phyloP scores from a whole-genome alignment of 2,888 invertebrate species.

The Thymelicus acteon region DNA sequence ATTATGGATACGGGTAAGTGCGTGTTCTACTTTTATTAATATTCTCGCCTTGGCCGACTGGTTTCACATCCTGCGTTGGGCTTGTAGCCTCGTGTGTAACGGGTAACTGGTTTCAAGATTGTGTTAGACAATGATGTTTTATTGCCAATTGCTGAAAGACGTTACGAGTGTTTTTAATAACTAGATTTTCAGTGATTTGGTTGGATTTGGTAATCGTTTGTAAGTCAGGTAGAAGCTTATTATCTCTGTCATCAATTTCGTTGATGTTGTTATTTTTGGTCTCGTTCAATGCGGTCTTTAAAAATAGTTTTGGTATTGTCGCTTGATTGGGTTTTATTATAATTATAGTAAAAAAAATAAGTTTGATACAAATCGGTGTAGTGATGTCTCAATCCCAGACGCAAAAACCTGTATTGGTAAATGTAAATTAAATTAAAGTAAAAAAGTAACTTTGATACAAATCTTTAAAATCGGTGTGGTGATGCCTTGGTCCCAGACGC shows the following conservation, averaged over 20 bases:
- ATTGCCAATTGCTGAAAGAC: slow-evolving; percentile 8
- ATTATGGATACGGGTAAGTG: background rate
- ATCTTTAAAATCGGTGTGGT: too few relatives aligned
- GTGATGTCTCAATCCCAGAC: too few relatives aligned
- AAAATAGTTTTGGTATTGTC: too few relatives aligned
- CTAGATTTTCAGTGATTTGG: background rate
- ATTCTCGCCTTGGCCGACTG: slow-evolving; percentile 47
- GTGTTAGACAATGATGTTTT: slow-evolving; percentile 5
- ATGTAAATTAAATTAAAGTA: too few relatives aligned
- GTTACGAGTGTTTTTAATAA: slow-evolving; percentile 6
- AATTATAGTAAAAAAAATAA: too few relatives aligned
- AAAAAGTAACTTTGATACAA: too few relatives aligned
- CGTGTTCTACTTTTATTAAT: slow-evolving; percentile 14
- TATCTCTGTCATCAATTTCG: background rate
- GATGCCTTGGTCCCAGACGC: too few relatives aligned
- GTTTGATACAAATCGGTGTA: too few relatives aligned
- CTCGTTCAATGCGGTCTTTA: too few relatives aligned
- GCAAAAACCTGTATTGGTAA: too few relatives aligned
- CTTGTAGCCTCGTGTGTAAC: slow-evolving; percentile 38
- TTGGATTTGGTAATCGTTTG: background rate
- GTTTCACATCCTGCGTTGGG: slow-evolving; percentile 48
- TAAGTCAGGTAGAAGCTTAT: background rate
- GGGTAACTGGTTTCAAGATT: slow-evolving; percentile 18
- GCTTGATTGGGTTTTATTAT: too few relatives aligned
- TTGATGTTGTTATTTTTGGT: background rate